Conservation (phyloP, 2,797 vertebrate species). For the Cirrhinus mrigala region DNA sequence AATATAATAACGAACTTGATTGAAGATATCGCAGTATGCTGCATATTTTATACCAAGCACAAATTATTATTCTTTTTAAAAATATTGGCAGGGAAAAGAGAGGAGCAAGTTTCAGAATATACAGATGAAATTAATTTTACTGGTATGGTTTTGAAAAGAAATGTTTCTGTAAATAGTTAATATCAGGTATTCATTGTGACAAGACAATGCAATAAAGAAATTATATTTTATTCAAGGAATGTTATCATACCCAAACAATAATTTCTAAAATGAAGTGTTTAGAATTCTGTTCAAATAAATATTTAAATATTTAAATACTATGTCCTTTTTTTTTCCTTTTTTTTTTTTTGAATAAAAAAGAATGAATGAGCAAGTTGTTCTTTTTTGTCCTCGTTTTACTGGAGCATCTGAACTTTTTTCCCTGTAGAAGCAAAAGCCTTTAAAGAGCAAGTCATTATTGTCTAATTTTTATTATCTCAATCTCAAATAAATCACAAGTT, state of each 20-base stretch:
- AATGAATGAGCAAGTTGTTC: neutral
- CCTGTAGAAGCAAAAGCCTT: neutral
- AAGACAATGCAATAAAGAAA: slow-evolving; percentile 75
- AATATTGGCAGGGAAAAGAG: slow-evolving; percentile 64
- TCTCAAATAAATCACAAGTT: neutral
- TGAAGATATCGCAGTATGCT: slow-evolving; percentile 70
- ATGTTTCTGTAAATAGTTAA: slow-evolving; percentile 78
- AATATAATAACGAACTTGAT: slow-evolving; percentile 70
- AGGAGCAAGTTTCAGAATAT: slow-evolving; percentile 44
- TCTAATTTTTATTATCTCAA: neutral
- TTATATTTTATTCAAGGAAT: slow-evolving; percentile 79
- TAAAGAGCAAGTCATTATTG: neutral
- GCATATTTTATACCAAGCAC: slow-evolving; percentile 79
- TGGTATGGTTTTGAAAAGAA: slow-evolving; percentile 68
- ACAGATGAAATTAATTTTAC: slow-evolving; percentile 71
- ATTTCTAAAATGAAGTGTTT: slow-evolving; percentile 75
- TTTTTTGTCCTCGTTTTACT: neutral
- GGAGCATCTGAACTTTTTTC: neutral
- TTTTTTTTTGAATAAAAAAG: neutral
- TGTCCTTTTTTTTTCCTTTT: slow-evolving; percentile 19
- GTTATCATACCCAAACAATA: slow-evolving; percentile 71
- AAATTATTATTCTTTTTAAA: slow-evolving; percentile 68
- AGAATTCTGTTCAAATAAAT: slow-evolving; percentile 81
- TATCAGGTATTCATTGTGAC: slow-evolving; percentile 75
- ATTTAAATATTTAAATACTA: slow-evolving; percentile 74